Base-by-base conservation (phyloP, 2,888 invertebrate species). In the Acholoe squamosa region DNA sequence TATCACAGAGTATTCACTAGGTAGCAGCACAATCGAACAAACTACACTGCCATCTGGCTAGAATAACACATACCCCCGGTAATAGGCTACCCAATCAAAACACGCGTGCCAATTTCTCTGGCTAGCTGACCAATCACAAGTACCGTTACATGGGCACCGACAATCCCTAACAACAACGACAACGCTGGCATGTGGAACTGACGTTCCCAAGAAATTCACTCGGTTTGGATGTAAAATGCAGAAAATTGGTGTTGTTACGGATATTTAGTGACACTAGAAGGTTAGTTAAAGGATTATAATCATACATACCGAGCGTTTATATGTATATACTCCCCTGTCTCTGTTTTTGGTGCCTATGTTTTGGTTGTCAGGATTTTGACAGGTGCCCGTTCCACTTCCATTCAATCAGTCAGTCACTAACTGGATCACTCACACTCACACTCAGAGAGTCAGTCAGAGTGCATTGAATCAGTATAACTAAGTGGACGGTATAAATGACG, bases 101-200 rank as follows among this genome's bases (percentile, higher is more conserved):
- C 43, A 10, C 43, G 43, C 61, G 61, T 25, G 3, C 14, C 61
- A 61, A 5, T 19, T 7, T 12, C 25, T 61, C 61, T 61, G 5
- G 22, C 5, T 12, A 19, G 10, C 61, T 22, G n/a, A 61, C 76
- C 76, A 76, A 76, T 76, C 76, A 76, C 76, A 31, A 76, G 16
- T 16, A 31, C 25, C 76, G 31, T 76, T 31, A n/a, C 76, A 76
- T 76, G 5, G 14, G 76, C 76, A 19, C 54, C 28, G 86, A 86
- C 86, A 86, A 86, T 86, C 86, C 86, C 86, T 86, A 86, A 86
- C 86, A 86, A 86, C 86, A 86, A 52, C 86, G 31, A 54, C 86
- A 86, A 86, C 86, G 86, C 86, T 54, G 7, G 52, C 54, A 25
- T 25, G 86, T 16, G 25, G 54, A 33, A 19, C 12, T 12, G 25